Conservation (phyloP, 2,888 invertebrate species). For the Metellina segmentata region DNA sequence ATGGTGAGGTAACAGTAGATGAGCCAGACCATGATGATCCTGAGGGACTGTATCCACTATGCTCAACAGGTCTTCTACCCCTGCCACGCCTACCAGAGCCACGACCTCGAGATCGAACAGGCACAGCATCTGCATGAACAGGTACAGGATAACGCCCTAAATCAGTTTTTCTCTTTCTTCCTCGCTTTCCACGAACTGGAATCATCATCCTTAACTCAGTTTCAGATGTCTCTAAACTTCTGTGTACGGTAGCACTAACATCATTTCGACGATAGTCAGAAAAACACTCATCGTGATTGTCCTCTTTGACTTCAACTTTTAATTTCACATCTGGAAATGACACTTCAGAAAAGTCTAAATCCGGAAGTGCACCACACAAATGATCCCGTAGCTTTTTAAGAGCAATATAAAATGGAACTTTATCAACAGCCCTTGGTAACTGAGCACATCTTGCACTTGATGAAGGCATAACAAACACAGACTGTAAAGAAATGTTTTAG, state of each 20-base stretch:
- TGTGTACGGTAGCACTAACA: conserved; percentile 74
- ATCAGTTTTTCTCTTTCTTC: conserved; percentile 70
- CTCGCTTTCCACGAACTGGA: conserved; percentile 70
- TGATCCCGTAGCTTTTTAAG: conserved; percentile 97
- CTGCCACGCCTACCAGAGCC: conserved; percentile 74
- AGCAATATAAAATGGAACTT: conserved; percentile 98
- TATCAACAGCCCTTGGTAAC: conserved; percentile 97
- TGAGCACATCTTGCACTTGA: conserved; percentile 98
- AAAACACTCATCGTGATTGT: conserved; percentile 68
- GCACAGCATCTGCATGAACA: conserved; percentile 42
- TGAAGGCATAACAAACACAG: conserved; percentile 99
- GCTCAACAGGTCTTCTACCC: conserved; percentile 72
- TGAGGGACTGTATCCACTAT: conserved; percentile 70
- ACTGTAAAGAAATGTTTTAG: conserved; percentile 52
- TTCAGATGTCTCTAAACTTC: conserved; percentile 70
- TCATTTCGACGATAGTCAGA: conserved; percentile 69
- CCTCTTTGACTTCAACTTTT: conserved; percentile 76
- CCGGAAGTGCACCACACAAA: conserved; percentile 81
- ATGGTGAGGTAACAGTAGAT: conserved; percentile 73
- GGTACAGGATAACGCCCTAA: conserved; percentile 69
- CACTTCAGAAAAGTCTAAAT: conserved; percentile 76
- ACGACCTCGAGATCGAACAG: conserved; percentile 58
- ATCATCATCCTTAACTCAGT: conserved; percentile 74
- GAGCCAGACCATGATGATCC: conserved; percentile 69
- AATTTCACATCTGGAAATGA: conserved; percentile 74